These are phyloP conservation scores for Phymastichus coffea DNA, from an alignment of 1,140 invertebrate genomes.

Conservation along the genomic window DNA sequence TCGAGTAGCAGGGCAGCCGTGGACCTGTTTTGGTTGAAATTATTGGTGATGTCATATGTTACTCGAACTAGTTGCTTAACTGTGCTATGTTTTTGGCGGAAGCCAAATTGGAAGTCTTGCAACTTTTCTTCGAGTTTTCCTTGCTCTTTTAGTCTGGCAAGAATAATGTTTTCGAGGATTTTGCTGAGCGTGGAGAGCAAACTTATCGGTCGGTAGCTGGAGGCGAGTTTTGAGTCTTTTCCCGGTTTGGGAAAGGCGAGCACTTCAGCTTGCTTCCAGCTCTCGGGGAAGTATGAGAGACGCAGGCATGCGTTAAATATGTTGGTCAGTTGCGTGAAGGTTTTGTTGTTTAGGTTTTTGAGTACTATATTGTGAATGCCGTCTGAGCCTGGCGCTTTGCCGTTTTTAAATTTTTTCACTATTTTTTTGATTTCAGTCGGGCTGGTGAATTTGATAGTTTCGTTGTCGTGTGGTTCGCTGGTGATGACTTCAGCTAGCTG, in stretches of 20 bases:
- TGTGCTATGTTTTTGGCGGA: conserved; percentile 38
- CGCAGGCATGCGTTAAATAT: conserved; percentile 38
- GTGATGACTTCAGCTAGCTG: too few species aligned
- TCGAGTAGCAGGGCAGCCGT: conserved; percentile 39
- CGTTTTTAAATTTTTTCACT: conserved; percentile 28
- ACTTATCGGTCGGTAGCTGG: conserved; percentile 44
- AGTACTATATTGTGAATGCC: conserved; percentile 38
- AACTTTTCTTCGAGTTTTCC: conserved; percentile 3
- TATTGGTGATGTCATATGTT: conserved; percentile 25
- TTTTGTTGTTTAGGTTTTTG: conserved; percentile 41
- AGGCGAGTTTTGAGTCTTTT: conserved; percentile 36
- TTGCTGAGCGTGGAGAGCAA: conserved; percentile 39
- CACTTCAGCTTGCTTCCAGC: conserved; percentile 46
- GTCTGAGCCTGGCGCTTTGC: conserved; percentile 42
- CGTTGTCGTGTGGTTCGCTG: conserved; percentile 24
- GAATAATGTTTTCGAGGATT: conserved; percentile 38
- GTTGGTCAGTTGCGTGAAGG: conserved; percentile 34
- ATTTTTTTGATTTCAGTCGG: conserved; percentile 23
- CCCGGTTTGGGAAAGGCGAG: conserved; percentile 47
- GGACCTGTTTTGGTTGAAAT: conserved; percentile 33
- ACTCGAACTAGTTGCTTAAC: conserved; percentile 39
- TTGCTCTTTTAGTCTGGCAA: conserved; percentile 29
- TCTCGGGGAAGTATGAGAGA: conserved; percentile 36
- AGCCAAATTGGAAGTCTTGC: conserved; percentile 39
- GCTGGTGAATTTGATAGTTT: conserved; percentile 13